Percentiles rank a stretch among this genome's conserved stretches.
phyloP scores from a whole-genome alignment of 2,113 vertebrate species.

The Lethenteron reissneri region DNA sequence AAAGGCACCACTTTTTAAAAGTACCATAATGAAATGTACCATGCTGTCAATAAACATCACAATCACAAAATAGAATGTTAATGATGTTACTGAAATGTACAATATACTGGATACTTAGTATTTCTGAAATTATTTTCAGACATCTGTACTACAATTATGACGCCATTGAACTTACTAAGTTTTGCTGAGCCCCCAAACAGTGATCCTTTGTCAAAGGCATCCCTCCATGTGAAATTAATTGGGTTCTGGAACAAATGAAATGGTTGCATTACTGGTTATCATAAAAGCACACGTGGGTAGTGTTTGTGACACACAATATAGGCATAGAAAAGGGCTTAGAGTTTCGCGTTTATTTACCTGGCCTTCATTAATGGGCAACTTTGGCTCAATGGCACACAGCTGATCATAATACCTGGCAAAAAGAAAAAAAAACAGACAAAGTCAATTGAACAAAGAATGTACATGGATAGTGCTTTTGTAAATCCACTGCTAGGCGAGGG shows the following conservation, averaged over 20 bases:
- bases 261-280: neutral
- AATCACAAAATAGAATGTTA: constrained; percentile 9
- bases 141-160: too few species aligned
- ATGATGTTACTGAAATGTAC: neutral
- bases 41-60: constrained; percentile 9
- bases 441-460: too few species aligned
- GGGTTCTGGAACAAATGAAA: neutral
- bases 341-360: constrained; percentile 32
- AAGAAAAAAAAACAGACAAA: neutral
- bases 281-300: neutral
- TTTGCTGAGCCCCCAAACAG: constrained; percentile 90
- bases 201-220: constrained; percentile 97
- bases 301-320: neutral
- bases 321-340: neutral
- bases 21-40: too few species aligned
- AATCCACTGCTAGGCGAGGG: too few species aligned
- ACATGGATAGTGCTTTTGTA: too few species aligned
- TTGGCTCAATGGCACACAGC: constrained; percentile 73
- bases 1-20: too few species aligned
- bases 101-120: constrained; percentile 11
- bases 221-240: constrained; percentile 68
- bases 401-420: constrained; percentile 75
- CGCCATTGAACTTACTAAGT: constrained; percentile 37
- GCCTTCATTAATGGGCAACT: constrained; percentile 92
- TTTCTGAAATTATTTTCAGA: neutral